These are phyloP conservation scores for Agrochola circellaris DNA, from an alignment of 2,888 invertebrate species.

Conservation along the genomic window DNA sequence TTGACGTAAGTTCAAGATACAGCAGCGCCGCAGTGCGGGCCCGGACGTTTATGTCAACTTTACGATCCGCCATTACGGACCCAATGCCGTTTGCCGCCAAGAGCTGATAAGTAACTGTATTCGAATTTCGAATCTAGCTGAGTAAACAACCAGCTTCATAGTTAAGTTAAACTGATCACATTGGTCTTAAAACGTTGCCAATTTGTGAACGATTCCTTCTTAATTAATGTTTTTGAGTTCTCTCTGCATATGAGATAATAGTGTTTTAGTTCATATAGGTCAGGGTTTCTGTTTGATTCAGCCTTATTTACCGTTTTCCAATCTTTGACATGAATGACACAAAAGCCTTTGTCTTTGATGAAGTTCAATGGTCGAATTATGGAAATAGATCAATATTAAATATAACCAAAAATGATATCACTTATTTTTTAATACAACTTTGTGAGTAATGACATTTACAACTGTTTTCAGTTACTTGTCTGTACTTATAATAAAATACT, in stretches of 20 bases:
- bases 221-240: conserved; percentile 15
- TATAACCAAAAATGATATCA: conserved; percentile 26
- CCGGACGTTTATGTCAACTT: conserved; percentile 59
- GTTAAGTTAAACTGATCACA: neutral
- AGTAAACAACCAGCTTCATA: conserved; percentile 29
- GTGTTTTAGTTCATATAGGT: conserved; percentile 16
- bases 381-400: conserved; percentile 17
- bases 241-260: conserved; percentile 12
- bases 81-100: conserved; percentile 54
- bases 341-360: conserved; percentile 43
- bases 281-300: conserved; percentile 33
- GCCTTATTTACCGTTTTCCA: conserved; percentile 29
- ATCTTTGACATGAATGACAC: conserved; percentile 39
- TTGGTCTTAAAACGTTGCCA: neutral
- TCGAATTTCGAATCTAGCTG: conserved; percentile 45
- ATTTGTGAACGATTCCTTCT: neutral
- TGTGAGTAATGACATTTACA: neutral
- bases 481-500: no score
- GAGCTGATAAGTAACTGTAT: conserved; percentile 56
- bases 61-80: conserved; percentile 59
- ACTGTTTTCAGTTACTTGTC: neutral
- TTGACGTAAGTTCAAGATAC: conserved; percentile 43
- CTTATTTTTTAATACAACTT: neutral
- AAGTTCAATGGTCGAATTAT: conserved; percentile 42
- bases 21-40: conserved; percentile 63